phyloP scores from a whole-genome alignment of 2,888 invertebrate species.

The Meta bourneti region DNA sequence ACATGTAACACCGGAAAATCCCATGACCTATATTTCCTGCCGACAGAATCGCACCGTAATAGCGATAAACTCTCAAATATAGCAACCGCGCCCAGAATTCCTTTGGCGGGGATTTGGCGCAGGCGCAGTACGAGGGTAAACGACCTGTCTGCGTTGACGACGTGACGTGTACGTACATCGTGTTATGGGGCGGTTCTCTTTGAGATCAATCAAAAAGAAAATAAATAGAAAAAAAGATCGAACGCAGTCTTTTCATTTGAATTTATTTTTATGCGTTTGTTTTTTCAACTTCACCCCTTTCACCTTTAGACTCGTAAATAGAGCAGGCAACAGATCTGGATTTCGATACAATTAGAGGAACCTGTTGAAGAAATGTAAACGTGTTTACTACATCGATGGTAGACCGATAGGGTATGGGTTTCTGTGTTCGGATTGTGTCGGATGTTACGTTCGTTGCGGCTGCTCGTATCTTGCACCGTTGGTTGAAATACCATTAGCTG shows the following conservation, averaged over 20 bases:
- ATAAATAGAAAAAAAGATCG: not conserved
- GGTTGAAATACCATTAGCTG: too few species aligned
- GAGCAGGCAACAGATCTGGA: not conserved
- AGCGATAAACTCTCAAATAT: conserved; percentile 23
- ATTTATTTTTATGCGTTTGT: not conserved
- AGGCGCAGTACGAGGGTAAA: conserved; percentile 73
- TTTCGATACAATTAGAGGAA: conserved; percentile 18
- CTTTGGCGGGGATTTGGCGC: conserved; percentile 59
- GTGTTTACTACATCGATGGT: too few species aligned
- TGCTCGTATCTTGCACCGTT: too few species aligned
- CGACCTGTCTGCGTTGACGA: conserved; percentile 75
- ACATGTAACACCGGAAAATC: conserved; percentile 43
- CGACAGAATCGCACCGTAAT: not conserved
- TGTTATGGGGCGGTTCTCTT: conserved; percentile 46
- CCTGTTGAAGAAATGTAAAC: not conserved
- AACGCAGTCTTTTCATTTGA: not conserved
- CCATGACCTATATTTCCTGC: conserved; percentile 61
- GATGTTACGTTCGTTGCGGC: too few species aligned
- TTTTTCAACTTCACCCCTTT: conserved; percentile 8
- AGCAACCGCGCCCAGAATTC: conserved; percentile 28
- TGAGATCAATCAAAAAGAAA: conserved; percentile 44
- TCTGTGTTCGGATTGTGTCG: too few species aligned
- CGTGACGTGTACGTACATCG: conserved; percentile 64
- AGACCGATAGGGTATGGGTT: too few species aligned
- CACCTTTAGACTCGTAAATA: conserved; percentile 35